phyloP scores from a whole-genome alignment of 1,140 invertebrate genomes.

The Lepidotrigona ventralis region DNA sequence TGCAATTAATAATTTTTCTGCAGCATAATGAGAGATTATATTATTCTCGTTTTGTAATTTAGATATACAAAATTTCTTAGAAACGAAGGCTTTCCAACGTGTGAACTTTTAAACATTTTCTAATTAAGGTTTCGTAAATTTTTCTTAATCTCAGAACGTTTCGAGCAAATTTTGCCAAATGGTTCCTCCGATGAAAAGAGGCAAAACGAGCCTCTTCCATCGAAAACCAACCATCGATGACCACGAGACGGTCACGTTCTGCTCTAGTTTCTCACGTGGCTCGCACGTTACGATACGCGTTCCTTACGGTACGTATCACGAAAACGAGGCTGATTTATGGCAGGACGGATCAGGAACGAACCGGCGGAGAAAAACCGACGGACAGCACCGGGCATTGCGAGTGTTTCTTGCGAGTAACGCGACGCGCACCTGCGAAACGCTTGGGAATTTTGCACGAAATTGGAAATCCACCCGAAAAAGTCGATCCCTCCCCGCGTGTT shows the following conservation, averaged over 20 bases:
- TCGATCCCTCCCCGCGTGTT: background rate
- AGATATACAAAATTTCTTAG: no score
- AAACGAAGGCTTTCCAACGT: no score
- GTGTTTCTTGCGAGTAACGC: constrained; percentile 30
- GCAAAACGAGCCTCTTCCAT: background rate
- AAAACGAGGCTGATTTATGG: constrained; percentile 50
- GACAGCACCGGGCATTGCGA: constrained; percentile 11
- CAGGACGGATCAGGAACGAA: constrained; percentile 26
- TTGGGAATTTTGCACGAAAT: constrained; percentile 42
- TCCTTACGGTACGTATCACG: constrained; percentile 31
- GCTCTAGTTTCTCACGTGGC: constrained; percentile 44
- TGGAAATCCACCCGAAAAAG: constrained; percentile 43
- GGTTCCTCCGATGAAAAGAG: background rate
- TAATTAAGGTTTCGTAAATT: background rate
- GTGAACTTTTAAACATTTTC: no score
- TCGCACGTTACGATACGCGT: constrained; percentile 6
- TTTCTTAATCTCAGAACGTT: no score
- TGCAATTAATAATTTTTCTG: no score
- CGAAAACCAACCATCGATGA: constrained; percentile 1
- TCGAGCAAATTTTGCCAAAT: background rate
- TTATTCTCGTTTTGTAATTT: no score
- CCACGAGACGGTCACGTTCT: background rate
- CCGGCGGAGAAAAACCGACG: constrained; percentile 27
- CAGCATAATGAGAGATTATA: no score
- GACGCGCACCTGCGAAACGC: constrained; percentile 29